Base-by-base conservation (phyloP, 2,797 vertebrate genomes). In the Falco biarmicus region DNA sequence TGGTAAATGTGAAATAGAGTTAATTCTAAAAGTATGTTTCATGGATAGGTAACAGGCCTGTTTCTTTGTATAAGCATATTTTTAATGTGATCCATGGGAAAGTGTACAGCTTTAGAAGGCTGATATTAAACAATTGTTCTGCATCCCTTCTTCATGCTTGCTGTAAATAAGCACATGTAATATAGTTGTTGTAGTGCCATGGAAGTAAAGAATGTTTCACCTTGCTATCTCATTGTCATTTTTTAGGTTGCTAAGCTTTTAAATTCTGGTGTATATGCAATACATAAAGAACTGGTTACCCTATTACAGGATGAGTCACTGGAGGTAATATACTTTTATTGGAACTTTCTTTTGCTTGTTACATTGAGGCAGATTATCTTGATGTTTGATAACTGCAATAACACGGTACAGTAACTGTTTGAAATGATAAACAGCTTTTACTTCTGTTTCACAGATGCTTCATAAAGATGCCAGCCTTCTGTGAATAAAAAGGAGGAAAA, bases 171-270 rank as follows among this genome's bases (percentile, higher is more conserved):
- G 59, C 39, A 53, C 17, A 6, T 20, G 6, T 81, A 34, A 20
- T 54, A 57, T 90, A 91, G 79, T 8, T 41, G 65, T 41, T 90
- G 28, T 65, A 57, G 76, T 80, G 88, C 68, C 68, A n/a, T 24
- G 86, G 50, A 73, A 91, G 57, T 96, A 59, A 96, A 79, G 65
- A 89, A 79, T 94, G 57, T 91, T 93, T 97, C 96, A 96, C 73
- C 93, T 97, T 90, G 22, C 90, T 90, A 5, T 91, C 76, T 37
- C 65, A 43, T 43, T 90, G 76, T 84, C 41, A 39, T 92, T 94
- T 96, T 97, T 88, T 95, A 99, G 99, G 99, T 99, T 97, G 98
- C 98, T 96, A 99, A 99, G 97, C 98, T 99, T 97, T 98, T 99
- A 69, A 98, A 98, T 96, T 98, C 98, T 93, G 98, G 98, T 86